Percentiles rank a stretch among this genome's conserved stretches.
phyloP scores from a whole-genome alignment of 2,113 vertebrate genomes.

The Salvator merianae region DNA sequence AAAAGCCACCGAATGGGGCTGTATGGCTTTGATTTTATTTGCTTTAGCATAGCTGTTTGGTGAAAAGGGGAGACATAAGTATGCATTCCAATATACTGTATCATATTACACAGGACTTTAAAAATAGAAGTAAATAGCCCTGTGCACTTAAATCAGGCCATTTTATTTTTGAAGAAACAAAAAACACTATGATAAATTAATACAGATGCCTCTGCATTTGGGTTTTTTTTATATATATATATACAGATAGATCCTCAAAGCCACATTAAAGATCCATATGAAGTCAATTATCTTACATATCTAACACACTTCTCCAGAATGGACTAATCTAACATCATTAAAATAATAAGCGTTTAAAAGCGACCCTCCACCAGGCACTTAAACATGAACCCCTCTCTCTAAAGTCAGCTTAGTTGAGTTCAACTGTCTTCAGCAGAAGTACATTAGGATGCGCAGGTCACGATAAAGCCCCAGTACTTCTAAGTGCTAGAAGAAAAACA shows the following conservation, averaged over 20 bases:
- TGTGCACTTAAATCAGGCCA: conserved; percentile 65
- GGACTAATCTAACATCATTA: conserved; percentile 55
- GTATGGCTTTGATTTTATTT: conserved; percentile 75
- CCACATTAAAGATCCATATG: conserved; percentile 28
- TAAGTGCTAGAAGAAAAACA: not conserved
- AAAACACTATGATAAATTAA: conserved; percentile 60
- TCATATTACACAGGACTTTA: conserved; percentile 61
- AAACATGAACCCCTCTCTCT: not conserved
- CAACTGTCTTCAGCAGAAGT: not conserved
- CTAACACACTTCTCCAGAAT: conserved; percentile 50
- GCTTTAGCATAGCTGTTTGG: conserved; percentile 69
- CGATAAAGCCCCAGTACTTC: not conserved
- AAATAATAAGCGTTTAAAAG: conserved; percentile 47
- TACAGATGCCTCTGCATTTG: conserved; percentile 38
- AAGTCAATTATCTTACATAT: not conserved
- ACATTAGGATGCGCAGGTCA: not conserved
- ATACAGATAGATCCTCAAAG: conserved; percentile 3
- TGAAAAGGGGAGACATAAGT: conserved; percentile 71
- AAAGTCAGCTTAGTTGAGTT: not conserved
- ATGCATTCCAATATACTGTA: conserved; percentile 67
- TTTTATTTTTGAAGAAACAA: conserved; percentile 66
- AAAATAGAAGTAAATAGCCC: conserved; percentile 74
- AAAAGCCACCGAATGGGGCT: conserved; percentile 62
- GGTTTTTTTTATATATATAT: conserved; percentile 19
- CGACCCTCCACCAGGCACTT: not conserved